These are phyloP conservation scores for Ia io DNA, from an alignment of 2,113 vertebrate species.

Conservation along the genomic window DNA sequence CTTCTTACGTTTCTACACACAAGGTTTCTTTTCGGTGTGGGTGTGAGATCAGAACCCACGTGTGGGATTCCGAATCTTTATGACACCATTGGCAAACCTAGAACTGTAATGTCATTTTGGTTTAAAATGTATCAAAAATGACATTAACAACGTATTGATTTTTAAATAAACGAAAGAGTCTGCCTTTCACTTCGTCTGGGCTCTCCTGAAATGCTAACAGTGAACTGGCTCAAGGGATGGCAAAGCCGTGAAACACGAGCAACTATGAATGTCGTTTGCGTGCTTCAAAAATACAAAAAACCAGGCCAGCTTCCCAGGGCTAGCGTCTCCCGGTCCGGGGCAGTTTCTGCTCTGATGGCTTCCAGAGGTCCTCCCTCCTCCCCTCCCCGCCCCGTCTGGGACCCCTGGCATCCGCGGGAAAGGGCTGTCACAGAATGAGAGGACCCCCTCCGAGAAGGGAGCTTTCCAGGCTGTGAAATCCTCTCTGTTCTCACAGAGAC, in stretches of 20 bases:
- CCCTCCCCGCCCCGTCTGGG: too few relatives aligned
- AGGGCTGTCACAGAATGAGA: too few relatives aligned
- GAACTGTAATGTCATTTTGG: background rate
- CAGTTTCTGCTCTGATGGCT: too few relatives aligned
- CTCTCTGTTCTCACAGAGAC: too few relatives aligned
- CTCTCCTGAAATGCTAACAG: fast-evolving
- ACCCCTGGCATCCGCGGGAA: too few relatives aligned
- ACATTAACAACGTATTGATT: background rate
- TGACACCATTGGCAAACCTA: background rate
- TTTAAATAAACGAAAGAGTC: background rate
- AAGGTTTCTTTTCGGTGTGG: background rate
- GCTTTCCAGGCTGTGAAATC: too few relatives aligned
- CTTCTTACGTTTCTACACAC: background rate
- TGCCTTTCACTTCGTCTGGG: background rate
- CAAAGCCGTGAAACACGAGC: fast-evolving
- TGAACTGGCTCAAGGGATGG: background rate
- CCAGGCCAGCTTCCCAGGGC: background rate
- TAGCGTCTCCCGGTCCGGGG: too few relatives aligned
- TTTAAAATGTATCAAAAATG: background rate
- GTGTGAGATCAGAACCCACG: background rate
- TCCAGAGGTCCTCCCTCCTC: too few relatives aligned
- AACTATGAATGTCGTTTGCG: fast-evolving
- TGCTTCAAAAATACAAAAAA: background rate
- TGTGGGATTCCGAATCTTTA: background rate
- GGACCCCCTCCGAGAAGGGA: too few relatives aligned